A percentile compares a stretch with the other conserved stretches of the same genome.
These are phyloP conservation scores for Drosophila nikananu DNA, from an alignment of 1,140 invertebrate genomes.

Conservation along the genomic window DNA sequence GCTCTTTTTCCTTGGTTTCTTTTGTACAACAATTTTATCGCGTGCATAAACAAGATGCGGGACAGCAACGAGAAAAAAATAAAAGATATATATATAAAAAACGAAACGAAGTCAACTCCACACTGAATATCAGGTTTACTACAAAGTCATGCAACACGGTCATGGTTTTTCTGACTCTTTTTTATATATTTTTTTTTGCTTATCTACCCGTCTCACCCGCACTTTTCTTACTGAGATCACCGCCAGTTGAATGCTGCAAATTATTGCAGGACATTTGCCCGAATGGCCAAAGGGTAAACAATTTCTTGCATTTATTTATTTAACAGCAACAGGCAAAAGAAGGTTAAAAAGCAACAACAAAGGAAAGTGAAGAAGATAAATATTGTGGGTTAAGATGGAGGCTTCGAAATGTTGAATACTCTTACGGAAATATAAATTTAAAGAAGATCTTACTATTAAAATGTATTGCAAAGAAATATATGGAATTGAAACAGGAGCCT, in stretches of 20 bases:
- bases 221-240: constrained; percentile 10
- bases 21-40: constrained; percentile 73
- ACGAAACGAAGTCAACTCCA: constrained; percentile 67
- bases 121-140: constrained; percentile 73
- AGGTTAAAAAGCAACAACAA: constrained; percentile 32
- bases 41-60: constrained; percentile 79
- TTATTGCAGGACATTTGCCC: constrained; percentile 78
- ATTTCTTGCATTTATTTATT: constrained; percentile 65
- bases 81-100: constrained; percentile 15
- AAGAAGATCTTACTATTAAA: background rate
- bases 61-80: constrained; percentile 16
- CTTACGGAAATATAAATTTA: background rate
- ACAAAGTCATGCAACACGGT: constrained; percentile 80
- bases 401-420: constrained; percentile 2
- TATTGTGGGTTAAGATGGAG: background rate
- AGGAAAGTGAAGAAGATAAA: constrained; percentile 42
- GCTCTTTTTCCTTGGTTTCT: constrained; percentile 31
- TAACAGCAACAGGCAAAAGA: constrained; percentile 49
- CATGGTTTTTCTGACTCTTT: constrained; percentile 37
- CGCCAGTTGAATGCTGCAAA: constrained; percentile 67
- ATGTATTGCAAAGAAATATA: background rate
- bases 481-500: background rate
- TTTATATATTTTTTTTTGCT: background rate
- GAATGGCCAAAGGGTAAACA: constrained; percentile 65
- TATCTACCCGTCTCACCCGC: constrained; percentile 14